A percentile compares a stretch with the other conserved stretches of the same genome.
These are phyloP conservation scores for Zeugodacus cucurbitae DNA, from an alignment of 1,140 invertebrate species.

Conservation along the genomic window DNA sequence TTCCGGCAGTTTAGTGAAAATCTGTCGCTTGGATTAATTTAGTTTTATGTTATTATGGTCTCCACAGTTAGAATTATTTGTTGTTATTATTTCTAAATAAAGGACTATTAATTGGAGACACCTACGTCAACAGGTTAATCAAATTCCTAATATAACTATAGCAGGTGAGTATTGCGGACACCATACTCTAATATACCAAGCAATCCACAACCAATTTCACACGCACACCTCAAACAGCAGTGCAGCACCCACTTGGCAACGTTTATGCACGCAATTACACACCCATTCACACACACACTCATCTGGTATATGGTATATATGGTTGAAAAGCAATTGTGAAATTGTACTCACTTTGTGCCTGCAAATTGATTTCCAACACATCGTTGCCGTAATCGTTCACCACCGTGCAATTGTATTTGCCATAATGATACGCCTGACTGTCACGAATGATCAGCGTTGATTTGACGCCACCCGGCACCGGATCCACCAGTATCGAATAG, in stretches of 20 bases:
- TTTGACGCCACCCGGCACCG: constrained; percentile 74
- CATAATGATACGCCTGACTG: constrained; percentile 87
- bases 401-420: constrained; percentile 93
- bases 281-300: neutral
- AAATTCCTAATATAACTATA: no score
- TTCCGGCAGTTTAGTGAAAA: no score
- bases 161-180: no score
- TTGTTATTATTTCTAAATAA: no score
- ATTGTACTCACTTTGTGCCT: constrained; percentile 85
- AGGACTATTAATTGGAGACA: no score
- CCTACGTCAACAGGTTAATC: no score
- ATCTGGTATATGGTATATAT: no score
- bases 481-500: constrained; percentile 74
- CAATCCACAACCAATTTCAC: neutral
- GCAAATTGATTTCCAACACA: constrained; percentile 83
- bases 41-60: no score
- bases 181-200: neutral
- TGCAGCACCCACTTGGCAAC: neutral
- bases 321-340: neutral
- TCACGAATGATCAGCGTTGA: constrained; percentile 87
- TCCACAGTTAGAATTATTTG: no score
- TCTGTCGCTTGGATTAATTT: no score
- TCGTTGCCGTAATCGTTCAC: constrained; percentile 91
- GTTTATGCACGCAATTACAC: neutral
- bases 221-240: neutral